Conservation (phyloP, 1,140 invertebrate genomes). For the Lepidurus packardi region DNA sequence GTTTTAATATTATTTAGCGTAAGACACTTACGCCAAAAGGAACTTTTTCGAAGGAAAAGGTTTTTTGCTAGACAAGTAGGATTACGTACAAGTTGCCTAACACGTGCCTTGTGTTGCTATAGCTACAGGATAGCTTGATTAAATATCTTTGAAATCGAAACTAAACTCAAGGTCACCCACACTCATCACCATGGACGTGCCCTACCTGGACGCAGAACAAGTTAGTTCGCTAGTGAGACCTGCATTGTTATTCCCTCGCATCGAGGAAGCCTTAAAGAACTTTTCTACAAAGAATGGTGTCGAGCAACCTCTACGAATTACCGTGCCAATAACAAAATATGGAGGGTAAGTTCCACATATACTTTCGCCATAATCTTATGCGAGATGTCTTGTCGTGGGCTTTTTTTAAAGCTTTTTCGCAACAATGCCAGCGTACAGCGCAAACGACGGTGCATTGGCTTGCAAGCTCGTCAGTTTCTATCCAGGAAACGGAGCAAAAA, state of each 20-base stretch:
- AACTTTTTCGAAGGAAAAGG: too few species aligned
- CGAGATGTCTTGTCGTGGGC: background rate
- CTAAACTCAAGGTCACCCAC: too few species aligned
- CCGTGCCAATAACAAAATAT: background rate
- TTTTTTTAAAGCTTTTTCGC: constrained; percentile 19
- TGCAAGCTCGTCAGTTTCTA: constrained; percentile 50
- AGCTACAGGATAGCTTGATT: too few species aligned
- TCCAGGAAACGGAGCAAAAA: constrained; percentile 41
- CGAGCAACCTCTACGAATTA: constrained; percentile 26
- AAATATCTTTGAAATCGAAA: too few species aligned
- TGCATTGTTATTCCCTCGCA: constrained; percentile 7
- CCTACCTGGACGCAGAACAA: constrained; percentile 13
- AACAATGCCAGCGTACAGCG: constrained; percentile 49
- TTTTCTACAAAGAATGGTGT: constrained; percentile 29
- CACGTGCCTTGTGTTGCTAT: too few species aligned
- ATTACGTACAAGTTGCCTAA: too few species aligned
- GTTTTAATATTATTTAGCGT: too few species aligned
- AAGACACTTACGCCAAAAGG: too few species aligned
- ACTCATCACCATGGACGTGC: constrained; percentile 23
- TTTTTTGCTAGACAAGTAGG: too few species aligned
- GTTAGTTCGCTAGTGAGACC: constrained; percentile 25
- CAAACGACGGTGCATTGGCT: constrained; percentile 45
- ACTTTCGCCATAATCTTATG: background rate
- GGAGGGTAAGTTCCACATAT: constrained; percentile 24
- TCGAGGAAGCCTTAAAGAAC: constrained; percentile 29